phyloP scores from a whole-genome alignment of 2,113 vertebrate species.

The Ptilorrhoa leucosticta region DNA sequence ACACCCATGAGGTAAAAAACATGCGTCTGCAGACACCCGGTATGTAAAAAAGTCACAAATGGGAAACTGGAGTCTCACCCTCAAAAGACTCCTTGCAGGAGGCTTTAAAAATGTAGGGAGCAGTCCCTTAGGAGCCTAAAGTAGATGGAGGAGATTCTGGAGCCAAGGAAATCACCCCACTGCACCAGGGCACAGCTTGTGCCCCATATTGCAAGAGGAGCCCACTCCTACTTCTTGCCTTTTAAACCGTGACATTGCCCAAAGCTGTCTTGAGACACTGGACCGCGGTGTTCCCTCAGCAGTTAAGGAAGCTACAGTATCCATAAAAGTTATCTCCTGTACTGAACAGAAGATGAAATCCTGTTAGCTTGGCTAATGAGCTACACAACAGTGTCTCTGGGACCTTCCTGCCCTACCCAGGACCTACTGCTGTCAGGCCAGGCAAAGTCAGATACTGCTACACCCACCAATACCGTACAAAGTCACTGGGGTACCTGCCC shows the following conservation, averaged over 20 bases:
- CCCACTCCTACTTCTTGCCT: background rate
- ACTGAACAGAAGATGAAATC: background rate
- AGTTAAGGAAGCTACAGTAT: background rate
- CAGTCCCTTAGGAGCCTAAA: background rate
- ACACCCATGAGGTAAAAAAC: background rate
- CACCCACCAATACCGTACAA: background rate
- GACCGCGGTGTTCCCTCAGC: background rate
- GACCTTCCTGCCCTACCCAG: background rate
- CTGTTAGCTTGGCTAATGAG: background rate
- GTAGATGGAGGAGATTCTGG: background rate
- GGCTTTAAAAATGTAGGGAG: background rate
- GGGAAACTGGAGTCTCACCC: background rate
- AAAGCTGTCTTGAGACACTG: background rate
- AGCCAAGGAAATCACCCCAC: background rate
- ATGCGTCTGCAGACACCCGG: background rate
- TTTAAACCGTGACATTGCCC: background rate
- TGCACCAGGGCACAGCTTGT: background rate
- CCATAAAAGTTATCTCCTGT: background rate
- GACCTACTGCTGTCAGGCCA: background rate
- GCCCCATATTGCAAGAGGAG: background rate
- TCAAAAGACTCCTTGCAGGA: background rate
- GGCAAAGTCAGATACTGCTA: background rate
- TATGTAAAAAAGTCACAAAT: background rate
- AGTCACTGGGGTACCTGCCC: background rate
- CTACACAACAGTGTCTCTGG: background rate